Conservation (phyloP, 2,888 invertebrate species). For the Arrhopalites spinosus region DNA sequence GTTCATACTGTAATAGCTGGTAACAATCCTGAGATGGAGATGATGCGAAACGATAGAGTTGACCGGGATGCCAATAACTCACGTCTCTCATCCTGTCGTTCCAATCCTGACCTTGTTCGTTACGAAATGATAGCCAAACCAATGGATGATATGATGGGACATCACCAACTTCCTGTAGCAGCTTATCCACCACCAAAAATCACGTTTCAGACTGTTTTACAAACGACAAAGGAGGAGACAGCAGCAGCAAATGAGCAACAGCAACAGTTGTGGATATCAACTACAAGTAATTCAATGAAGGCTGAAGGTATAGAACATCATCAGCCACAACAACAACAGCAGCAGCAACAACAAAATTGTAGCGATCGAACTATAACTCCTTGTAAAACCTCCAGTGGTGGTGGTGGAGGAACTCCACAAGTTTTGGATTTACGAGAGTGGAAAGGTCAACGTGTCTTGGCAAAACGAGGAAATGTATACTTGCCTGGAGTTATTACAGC, state of each 20-base stretch:
- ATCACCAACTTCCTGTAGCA: conserved; percentile 38
- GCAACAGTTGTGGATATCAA: conserved; percentile 28
- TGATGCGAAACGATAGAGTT: conserved; percentile 10
- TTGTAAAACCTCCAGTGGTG: conserved; percentile 1
- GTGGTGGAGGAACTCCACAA: conserved; percentile 15
- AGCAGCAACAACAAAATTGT: conserved; percentile 24
- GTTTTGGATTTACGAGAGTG: conserved; percentile 85
- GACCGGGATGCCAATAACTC: background rate
- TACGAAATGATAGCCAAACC: conserved; percentile 44
- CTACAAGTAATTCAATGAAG: conserved; percentile 12
- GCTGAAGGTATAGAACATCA: background rate
- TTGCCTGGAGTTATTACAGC: conserved; percentile 83
- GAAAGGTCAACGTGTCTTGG: conserved; percentile 89
- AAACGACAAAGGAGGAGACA: conserved; percentile 31
- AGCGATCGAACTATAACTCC: conserved; percentile 1
- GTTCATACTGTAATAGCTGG: conserved; percentile 29
- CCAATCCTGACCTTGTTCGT: conserved; percentile 44
- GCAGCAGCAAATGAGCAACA: conserved; percentile 12
- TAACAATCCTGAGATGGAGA: conserved; percentile 16
- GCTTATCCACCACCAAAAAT: conserved; percentile 45
- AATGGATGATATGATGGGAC: conserved; percentile 31
- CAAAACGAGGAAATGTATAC: conserved; percentile 79
- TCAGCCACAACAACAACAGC: conserved; percentile 20
- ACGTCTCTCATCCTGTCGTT: conserved; percentile 32
- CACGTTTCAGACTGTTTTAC: conserved; percentile 51